phyloP scores from a whole-genome alignment of 2,888 invertebrate genomes.

The Amphipoea oculea region DNA sequence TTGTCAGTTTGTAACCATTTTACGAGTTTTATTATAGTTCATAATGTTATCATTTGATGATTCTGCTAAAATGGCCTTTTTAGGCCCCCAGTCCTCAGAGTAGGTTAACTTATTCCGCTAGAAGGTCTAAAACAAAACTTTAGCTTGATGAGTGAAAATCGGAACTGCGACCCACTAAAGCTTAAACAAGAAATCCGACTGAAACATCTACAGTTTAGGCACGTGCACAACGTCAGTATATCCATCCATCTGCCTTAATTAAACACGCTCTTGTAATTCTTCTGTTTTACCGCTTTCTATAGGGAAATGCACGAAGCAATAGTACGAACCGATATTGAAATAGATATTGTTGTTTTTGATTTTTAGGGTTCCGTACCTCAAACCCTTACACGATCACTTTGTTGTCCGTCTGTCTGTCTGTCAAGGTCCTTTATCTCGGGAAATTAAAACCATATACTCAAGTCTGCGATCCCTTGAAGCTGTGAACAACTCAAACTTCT shows the following conservation, averaged over 20 bases:
- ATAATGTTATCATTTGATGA: too few species aligned
- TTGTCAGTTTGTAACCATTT: too few species aligned
- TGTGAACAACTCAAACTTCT: too few species aligned
- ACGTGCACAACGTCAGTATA: constrained; percentile 46
- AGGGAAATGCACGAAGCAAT: constrained; percentile 23
- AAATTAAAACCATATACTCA: too few species aligned
- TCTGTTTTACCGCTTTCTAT: constrained; percentile 44
- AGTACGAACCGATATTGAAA: constrained; percentile 16
- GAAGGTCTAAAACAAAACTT: neutral
- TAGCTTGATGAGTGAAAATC: constrained; percentile 11
- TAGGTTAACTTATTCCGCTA: neutral
- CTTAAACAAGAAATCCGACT: constrained; percentile 52
- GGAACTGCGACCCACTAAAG: constrained; percentile 9
- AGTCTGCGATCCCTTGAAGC: too few species aligned
- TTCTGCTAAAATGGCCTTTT: too few species aligned
- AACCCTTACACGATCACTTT: too few species aligned
- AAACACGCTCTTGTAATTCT: constrained; percentile 54
- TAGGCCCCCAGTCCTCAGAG: neutral
- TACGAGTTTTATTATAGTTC: too few species aligned
- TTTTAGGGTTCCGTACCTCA: neutral
- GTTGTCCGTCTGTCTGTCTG: too few species aligned
- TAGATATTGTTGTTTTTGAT: neutral
- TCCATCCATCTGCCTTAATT: constrained; percentile 56
- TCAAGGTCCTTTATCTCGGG: too few species aligned
- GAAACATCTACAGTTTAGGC: constrained; percentile 49